These are phyloP conservation scores for Liopterus haemorrhoidalis DNA, from an alignment of 2,888 invertebrate genomes.

Conservation along the genomic window DNA sequence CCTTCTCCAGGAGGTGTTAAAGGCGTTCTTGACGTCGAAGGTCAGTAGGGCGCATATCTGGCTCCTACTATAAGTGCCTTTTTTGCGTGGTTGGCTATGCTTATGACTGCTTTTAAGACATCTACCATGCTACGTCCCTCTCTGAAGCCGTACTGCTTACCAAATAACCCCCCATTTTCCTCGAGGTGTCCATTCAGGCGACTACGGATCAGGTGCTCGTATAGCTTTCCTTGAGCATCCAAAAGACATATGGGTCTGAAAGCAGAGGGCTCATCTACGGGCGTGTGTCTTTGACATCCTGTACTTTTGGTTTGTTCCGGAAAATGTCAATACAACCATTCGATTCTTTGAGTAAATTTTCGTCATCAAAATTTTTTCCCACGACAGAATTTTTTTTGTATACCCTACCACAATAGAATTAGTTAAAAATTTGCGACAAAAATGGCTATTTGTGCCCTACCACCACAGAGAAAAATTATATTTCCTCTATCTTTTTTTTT, in stretches of 20 bases:
- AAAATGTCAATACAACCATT: no score
- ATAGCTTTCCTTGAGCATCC: neutral
- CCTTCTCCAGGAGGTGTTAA: slow-evolving; percentile 23
- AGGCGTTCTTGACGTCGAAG: slow-evolving; percentile 26
- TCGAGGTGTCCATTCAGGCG: neutral
- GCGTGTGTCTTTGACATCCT: no score
- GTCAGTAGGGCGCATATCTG: slow-evolving; percentile 18
- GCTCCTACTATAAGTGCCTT: slow-evolving; percentile 8
- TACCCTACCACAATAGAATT: no score
- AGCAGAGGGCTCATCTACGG: neutral
- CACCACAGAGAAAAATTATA: no score
- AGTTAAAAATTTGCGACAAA: no score
- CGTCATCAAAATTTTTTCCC: no score
- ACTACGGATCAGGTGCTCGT: neutral
- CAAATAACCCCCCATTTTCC: slow-evolving; percentile 13
- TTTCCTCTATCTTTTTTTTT: no score
- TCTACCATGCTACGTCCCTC: slow-evolving; percentile 17
- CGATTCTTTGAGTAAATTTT: no score
- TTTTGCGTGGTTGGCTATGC: slow-evolving; percentile 12
- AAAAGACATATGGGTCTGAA: slow-evolving; percentile 7
- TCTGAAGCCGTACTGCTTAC: slow-evolving; percentile 21
- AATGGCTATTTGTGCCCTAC: no score
- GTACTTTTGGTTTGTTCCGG: no score
- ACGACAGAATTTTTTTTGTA: no score
- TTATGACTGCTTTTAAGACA: slow-evolving; percentile 14